phyloP scores from a whole-genome alignment of 2,888 invertebrate genomes.

The Alcis repandata region DNA sequence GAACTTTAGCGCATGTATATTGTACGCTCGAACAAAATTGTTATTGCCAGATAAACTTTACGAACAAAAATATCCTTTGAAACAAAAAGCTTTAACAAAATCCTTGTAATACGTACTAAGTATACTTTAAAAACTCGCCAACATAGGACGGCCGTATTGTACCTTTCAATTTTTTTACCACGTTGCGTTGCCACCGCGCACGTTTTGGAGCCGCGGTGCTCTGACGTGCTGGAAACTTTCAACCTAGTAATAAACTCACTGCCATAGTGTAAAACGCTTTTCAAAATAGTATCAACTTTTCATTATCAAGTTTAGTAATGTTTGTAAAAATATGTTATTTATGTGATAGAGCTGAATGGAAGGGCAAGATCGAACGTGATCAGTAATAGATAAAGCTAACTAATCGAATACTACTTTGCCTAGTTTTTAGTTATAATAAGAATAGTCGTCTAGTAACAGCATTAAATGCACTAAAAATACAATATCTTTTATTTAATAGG shows the following conservation, averaged over 20 bases:
- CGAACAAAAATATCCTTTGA: too few species aligned
- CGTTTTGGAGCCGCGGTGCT: background rate
- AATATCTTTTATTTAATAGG: background rate
- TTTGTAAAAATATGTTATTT: constrained; percentile 37
- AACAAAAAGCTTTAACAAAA: too few species aligned
- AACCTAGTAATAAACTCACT: constrained; percentile 28
- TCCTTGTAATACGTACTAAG: too few species aligned
- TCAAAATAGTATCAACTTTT: constrained; percentile 21
- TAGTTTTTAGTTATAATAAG: constrained; percentile 31
- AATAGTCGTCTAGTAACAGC: constrained; percentile 34
- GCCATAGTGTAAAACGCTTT: constrained; percentile 33
- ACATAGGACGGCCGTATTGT: too few species aligned
- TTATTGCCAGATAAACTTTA: too few species aligned
- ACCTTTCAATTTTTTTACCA: too few species aligned
- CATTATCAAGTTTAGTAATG: constrained; percentile 25
- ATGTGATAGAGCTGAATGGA: constrained; percentile 23
- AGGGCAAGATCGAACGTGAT: constrained; percentile 18
- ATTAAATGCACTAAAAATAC: constrained; percentile 37
- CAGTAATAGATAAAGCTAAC: constrained; percentile 16
- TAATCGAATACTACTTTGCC: constrained; percentile 18
- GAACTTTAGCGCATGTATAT: too few species aligned
- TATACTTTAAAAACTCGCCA: too few species aligned
- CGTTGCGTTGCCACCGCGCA: background rate
- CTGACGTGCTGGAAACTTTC: constrained; percentile 14
- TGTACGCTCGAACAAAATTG: too few species aligned